Percentiles rank a stretch among this genome's conserved stretches.
phyloP scores from a whole-genome alignment of 2,797 vertebrate species.

The Anniella stebbinsi region DNA sequence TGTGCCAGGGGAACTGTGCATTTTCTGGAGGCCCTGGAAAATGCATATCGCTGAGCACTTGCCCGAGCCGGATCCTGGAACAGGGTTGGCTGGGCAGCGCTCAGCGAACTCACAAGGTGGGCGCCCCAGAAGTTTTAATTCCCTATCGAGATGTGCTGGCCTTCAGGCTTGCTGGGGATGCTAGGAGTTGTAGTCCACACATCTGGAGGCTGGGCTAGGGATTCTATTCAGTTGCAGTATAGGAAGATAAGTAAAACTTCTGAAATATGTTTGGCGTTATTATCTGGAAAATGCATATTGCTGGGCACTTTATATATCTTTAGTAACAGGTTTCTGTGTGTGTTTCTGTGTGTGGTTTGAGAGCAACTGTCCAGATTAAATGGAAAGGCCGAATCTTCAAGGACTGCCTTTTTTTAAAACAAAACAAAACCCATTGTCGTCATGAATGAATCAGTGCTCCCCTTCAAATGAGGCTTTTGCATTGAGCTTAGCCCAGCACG shows the following conservation, averaged over 20 bases:
- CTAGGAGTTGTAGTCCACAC: too few relatives aligned
- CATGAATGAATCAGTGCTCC: constrained; percentile 70
- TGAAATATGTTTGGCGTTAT: constrained; percentile 23
- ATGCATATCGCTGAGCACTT: too few relatives aligned
- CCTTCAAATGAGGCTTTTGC: constrained; percentile 68
- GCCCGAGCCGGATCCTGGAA: too few relatives aligned
- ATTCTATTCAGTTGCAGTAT: background rate
- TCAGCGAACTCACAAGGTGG: too few relatives aligned
- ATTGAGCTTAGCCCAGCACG: constrained; percentile 68
- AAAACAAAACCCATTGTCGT: background rate
- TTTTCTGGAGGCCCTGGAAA: too few relatives aligned
- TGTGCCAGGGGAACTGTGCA: too few relatives aligned
- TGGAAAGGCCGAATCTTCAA: constrained; percentile 57
- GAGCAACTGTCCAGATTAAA: constrained; percentile 21
- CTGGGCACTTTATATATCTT: background rate
- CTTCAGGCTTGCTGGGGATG: too few relatives aligned
- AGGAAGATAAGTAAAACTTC: background rate
- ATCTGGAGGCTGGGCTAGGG: too few relatives aligned
- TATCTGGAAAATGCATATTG: constrained; percentile 37
- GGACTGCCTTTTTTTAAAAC: constrained; percentile 41
- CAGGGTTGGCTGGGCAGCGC: too few relatives aligned
- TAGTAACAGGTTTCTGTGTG: constrained; percentile 60
- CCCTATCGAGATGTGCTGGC: too few relatives aligned
- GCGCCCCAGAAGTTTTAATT: too few relatives aligned
- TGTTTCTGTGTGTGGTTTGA: constrained; percentile 47